Percentiles rank a stretch among this genome's conserved stretches.
These are phyloP conservation scores for Drosophila pseudoobscura DNA, from an alignment of 1,140 invertebrate genomes.

Conservation along the genomic window DNA sequence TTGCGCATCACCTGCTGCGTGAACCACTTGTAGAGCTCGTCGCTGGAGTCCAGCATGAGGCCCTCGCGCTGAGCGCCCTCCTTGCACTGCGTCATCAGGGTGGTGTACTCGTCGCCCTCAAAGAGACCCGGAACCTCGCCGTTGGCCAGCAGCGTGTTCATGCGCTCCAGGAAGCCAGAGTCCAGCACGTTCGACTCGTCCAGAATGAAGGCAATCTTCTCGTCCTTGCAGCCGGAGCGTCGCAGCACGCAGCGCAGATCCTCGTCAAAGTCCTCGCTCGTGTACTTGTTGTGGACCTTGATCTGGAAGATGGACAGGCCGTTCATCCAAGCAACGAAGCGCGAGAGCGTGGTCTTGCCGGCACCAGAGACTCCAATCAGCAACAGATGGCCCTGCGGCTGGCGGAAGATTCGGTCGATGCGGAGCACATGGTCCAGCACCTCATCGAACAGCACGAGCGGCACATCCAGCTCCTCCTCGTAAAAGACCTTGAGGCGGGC, in stretches of 20 bases:
- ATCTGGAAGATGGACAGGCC: slow-evolving; percentile 99
- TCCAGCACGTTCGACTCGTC: slow-evolving; percentile 99
- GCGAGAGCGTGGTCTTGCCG: slow-evolving; percentile 98
- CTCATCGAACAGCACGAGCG: slow-evolving; percentile 98
- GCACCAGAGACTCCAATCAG: slow-evolving; percentile 99
- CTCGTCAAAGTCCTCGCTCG: slow-evolving; percentile 99
- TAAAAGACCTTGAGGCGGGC: slow-evolving; percentile 99
- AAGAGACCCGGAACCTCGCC: slow-evolving; percentile 96
- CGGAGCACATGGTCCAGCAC: slow-evolving; percentile 98
- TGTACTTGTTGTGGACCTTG: slow-evolving; percentile 99
- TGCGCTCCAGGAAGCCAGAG: slow-evolving; percentile 98
- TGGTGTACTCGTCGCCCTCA: slow-evolving; percentile 98
- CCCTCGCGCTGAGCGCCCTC: slow-evolving; percentile 99
- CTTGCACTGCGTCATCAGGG: slow-evolving; percentile 99
- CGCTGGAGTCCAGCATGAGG: slow-evolving; percentile 98
- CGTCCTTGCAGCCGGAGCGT: slow-evolving; percentile 97
- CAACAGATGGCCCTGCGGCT: slow-evolving; percentile 98
- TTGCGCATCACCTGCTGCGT: slow-evolving; percentile 99
- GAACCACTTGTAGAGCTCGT: slow-evolving; percentile 99
- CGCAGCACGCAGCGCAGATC: slow-evolving; percentile 96
- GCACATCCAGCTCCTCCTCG: slow-evolving; percentile 99
- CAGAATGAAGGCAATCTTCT: slow-evolving; percentile 99
- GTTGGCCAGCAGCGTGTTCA: slow-evolving; percentile 99
- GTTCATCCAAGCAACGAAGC: slow-evolving; percentile 99
- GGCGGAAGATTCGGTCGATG: slow-evolving; percentile 99